phyloP scores from a whole-genome alignment of 2,888 invertebrate genomes.

The Stictocephala bisonia region DNA sequence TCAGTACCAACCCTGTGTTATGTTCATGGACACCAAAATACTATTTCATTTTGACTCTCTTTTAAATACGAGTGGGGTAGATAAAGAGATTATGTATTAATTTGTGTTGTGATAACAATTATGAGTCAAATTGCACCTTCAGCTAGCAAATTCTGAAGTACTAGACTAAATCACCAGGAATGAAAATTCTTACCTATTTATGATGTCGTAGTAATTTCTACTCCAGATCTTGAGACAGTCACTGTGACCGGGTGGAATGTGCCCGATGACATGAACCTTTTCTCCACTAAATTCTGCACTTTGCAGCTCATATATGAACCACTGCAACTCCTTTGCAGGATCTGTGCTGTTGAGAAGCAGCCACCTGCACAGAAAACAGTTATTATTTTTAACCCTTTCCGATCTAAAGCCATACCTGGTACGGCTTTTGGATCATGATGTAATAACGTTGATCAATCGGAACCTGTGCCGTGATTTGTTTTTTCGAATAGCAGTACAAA shows the following conservation, averaged over 20 bases:
- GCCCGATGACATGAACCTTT: slow-evolving; percentile 96
- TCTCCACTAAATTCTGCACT: slow-evolving; percentile 93
- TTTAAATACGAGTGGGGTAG: too few relatives aligned
- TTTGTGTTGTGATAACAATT: not conserved
- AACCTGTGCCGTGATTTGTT: too few relatives aligned
- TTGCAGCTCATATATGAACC: slow-evolving; percentile 94
- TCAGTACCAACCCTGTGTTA: too few relatives aligned
- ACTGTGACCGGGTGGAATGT: slow-evolving; percentile 94
- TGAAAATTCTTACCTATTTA: slow-evolving; percentile 77
- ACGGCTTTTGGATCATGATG: too few relatives aligned
- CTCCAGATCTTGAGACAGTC: slow-evolving; percentile 97
- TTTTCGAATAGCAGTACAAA: too few relatives aligned
- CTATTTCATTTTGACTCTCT: too few relatives aligned
- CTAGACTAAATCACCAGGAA: too few relatives aligned
- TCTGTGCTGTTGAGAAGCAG: slow-evolving; percentile 93
- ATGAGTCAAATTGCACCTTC: not conserved
- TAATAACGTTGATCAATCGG: too few relatives aligned
- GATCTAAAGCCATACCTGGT: too few relatives aligned
- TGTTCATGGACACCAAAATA: too few relatives aligned
- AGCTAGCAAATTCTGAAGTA: too few relatives aligned
- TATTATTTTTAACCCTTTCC: slow-evolving; percentile 95
- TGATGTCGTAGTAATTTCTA: slow-evolving; percentile 90
- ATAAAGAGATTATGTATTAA: too few relatives aligned
- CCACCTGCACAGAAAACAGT: slow-evolving; percentile 84
- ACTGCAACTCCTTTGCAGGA: slow-evolving; percentile 93